phyloP scores from a whole-genome alignment of 2,888 invertebrate genomes.

The Acanthosepion lycidas region DNA sequence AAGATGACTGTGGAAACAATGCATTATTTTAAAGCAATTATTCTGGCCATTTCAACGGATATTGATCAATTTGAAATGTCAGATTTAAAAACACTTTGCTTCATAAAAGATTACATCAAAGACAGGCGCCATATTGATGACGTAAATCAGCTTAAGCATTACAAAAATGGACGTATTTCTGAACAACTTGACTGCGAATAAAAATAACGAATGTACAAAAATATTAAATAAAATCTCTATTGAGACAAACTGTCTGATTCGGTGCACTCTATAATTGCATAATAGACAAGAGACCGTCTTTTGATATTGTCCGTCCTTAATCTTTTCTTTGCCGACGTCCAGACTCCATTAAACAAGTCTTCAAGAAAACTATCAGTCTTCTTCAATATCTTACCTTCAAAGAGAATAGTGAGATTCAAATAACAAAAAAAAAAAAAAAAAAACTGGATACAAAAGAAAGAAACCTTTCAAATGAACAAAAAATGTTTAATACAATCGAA shows the following conservation, averaged over 20 bases:
- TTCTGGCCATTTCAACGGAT: constrained; percentile 15
- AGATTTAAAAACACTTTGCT: constrained; percentile 9
- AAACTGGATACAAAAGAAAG: not conserved
- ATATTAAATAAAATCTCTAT: no score
- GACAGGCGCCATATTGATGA: constrained; percentile 1
- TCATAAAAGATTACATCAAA: not conserved
- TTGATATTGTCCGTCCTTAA: not conserved
- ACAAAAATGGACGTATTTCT: not conserved
- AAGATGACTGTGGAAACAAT: not conserved
- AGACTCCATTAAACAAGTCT: constrained; percentile 3
- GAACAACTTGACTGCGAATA: no score
- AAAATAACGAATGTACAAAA: no score
- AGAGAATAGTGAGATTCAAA: not conserved
- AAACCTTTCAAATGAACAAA: not conserved
- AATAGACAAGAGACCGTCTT: not conserved
- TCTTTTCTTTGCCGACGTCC: not conserved
- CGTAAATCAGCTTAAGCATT: not conserved
- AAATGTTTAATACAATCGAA: not conserved
- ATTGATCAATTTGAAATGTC: constrained; percentile 22
- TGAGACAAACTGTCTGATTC: constrained; percentile 15
- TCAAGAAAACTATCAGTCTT: not conserved
- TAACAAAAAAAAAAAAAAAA: not conserved
- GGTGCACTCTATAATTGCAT: constrained; percentile 21
- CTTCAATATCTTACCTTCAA: constrained; percentile 24
- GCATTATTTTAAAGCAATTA: not conserved